Evolutionary conservation across 2,888 invertebrate genomes (phyloP), one percentile per base, ranked within the genome.

Genomic region (Cephus runcator): DNA sequence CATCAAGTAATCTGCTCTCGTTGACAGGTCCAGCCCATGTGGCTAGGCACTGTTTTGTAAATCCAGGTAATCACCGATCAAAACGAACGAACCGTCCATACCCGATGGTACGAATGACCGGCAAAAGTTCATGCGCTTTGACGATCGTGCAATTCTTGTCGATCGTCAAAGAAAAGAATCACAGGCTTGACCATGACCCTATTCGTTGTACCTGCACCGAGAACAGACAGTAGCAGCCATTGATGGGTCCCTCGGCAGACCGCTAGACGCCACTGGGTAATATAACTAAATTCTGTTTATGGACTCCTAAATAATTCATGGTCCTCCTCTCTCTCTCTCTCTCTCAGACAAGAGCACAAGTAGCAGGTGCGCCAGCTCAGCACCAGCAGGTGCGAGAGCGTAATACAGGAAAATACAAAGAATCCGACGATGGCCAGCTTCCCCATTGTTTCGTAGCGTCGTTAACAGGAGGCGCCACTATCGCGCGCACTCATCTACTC

Each of bases 271-370:
- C 56, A 23, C 23, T 56, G 23, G 23, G 56, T 56, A 56, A 56
- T 56, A 23, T 23, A 1, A 23, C 56, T 74, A 15, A 35, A 35
- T 35, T 74, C 74, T 12, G 9, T 35, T 74, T 73, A 75, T 76
- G 78, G 80, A 76, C 81, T 85, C 81, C 78, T 84, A 85, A 86
- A 85, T 87, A 85, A 88, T 85, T 86, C 84, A 87, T 83, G 80
- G 73, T 81, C 74, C 36, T 81, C 74, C 36, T 69, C 69, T 69
- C 30, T n/a, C 11, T 71, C 30, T 11, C 11, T 71, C 71, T 71
- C 71, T 69, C 71, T 12, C 34, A 73, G 69, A 71, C 23, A 36
- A 71, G 76, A 73, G 30, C 73, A 75, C 34, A 79, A 75, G 73
- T 69, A 75, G 78, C 83, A 83, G 83, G 83, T 83, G 81, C 75